Base-by-base conservation (phyloP, 2,797 vertebrate genomes). In the Buphagus erythrorhynchus region DNA sequence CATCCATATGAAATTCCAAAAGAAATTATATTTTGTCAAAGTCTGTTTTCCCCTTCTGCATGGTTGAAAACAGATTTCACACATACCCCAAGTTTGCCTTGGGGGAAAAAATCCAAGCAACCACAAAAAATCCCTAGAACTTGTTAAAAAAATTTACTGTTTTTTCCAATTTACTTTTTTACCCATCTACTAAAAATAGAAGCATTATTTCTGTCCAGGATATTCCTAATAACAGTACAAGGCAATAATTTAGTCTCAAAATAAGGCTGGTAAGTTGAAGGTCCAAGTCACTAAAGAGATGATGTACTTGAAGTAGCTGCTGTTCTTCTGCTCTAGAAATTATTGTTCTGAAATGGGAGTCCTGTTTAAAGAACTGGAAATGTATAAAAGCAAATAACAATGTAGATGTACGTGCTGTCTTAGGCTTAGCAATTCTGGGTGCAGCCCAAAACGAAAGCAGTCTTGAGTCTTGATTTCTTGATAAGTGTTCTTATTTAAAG, bases 141-240 rank as follows among this genome's bases (percentile, higher is more conserved):
- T 94, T 82, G 54, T 92, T 89, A 87, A 90, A 88, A 82, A 58
- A 3, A 42, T 80, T 76, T 85, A 89, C 59, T 85, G 81, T 18
- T 76, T 97, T 94, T 93, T 77, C 75, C 93, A 83, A 13, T 26
- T 82, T 52, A 28, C 1, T 75, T 90, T 73, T 92, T 82, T 75
- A 51, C 11, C 10, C 28, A 8, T 61, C 28, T 83, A 15, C 61
- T 89, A 26, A 74, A 85, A 92, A 86, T 38, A 61, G 76, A 89
- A 58, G 29, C 33, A 49, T 88, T 82, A 65, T 79, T 93, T 93
- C 77, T 71, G 42, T 80, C 35, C 49, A 48, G 58, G 33, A 38
- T 79, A 40, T 74, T 74, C 35, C 25, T 78, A 62, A 75, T 28
- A 68, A 65, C n/a, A 72, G 63, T n/a, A n/a, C 26, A 63, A 78